Evolutionary conservation across 2,797 vertebrate genomes (phyloP).

Genomic region (Coluber constrictor): DNA sequence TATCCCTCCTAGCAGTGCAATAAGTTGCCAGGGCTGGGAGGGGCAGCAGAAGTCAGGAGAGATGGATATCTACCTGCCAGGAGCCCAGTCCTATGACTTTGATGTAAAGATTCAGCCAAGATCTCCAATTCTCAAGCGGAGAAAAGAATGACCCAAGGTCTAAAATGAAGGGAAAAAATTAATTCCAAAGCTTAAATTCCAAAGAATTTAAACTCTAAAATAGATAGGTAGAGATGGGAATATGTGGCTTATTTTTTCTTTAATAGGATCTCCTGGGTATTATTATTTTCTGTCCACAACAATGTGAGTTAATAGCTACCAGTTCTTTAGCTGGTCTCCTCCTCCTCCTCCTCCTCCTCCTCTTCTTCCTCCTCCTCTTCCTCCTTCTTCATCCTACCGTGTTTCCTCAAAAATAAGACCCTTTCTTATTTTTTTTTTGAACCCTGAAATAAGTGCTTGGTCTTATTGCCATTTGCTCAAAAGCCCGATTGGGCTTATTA

Average conservation of each 20-base stretch:
- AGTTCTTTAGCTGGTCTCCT: neutral
- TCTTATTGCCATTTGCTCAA: too few relatives aligned
- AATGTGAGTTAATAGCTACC: neutral
- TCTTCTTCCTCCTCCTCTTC: too few relatives aligned
- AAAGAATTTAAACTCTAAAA: neutral
- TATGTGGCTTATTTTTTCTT: neutral
- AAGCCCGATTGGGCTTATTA: too few relatives aligned
- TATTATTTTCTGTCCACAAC: neutral
- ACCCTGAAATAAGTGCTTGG: too few relatives aligned
- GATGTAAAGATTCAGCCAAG: neutral
- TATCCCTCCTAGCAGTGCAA: neutral
- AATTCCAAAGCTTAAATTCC: neutral
- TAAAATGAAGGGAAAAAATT: neutral
- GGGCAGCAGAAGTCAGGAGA: neutral
- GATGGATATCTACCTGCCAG: neutral
- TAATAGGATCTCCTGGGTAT: neutral
- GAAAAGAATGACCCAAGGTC: neutral
- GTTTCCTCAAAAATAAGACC: too few relatives aligned
- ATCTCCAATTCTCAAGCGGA: neutral
- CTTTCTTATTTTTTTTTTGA: too few relatives aligned
- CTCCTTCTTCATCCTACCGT: too few relatives aligned
- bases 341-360: too few relatives aligned
- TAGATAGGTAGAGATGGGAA: neutral
- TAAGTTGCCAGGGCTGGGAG: neutral
- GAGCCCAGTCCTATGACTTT: neutral